phyloP scores from a whole-genome alignment of 2,113 vertebrate species.

The Semicossyphus pulcher region DNA sequence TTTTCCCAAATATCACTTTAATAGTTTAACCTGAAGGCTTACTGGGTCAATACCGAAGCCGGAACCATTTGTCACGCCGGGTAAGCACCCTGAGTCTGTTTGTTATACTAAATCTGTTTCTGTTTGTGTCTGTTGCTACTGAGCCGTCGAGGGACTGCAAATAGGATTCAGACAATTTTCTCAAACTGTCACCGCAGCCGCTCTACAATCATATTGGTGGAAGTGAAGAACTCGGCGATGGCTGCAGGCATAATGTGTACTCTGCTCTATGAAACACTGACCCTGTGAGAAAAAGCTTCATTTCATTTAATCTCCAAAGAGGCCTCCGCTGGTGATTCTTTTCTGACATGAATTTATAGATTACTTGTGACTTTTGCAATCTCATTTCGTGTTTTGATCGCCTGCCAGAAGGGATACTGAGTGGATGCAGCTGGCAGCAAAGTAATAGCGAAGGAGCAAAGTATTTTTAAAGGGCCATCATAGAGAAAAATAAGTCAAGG shows the following conservation, averaged over 20 bases:
- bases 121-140: conserved; percentile 34
- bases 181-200: conserved; percentile 51
- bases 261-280: conserved; percentile 41
- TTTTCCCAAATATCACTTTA: no score
- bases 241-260: conserved; percentile 43
- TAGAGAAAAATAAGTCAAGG: not conserved
- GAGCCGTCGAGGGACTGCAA: conserved; percentile 47
- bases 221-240: conserved; percentile 26
- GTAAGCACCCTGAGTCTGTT: conserved; percentile 31
- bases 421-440: conserved; percentile 3
- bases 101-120: conserved; percentile 51
- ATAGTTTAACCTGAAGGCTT: no score
- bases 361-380: not conserved
- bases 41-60: conserved; percentile 1
- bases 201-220: conserved; percentile 28
- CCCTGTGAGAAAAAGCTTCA: conserved; percentile 35
- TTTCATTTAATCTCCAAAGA: conserved; percentile 48
- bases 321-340: conserved; percentile 1
- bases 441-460: not conserved
- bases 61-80: conserved; percentile 7
- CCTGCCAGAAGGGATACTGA: conserved; percentile 6
- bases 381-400: not conserved
- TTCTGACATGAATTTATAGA: conserved; percentile 26
- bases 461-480: not conserved
- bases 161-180: conserved; percentile 65